A percentile compares a stretch with the other conserved stretches of the same genome.
These are phyloP conservation scores for Torymus texanus DNA, from an alignment of 2,888 invertebrate species.

Conservation along the genomic window DNA sequence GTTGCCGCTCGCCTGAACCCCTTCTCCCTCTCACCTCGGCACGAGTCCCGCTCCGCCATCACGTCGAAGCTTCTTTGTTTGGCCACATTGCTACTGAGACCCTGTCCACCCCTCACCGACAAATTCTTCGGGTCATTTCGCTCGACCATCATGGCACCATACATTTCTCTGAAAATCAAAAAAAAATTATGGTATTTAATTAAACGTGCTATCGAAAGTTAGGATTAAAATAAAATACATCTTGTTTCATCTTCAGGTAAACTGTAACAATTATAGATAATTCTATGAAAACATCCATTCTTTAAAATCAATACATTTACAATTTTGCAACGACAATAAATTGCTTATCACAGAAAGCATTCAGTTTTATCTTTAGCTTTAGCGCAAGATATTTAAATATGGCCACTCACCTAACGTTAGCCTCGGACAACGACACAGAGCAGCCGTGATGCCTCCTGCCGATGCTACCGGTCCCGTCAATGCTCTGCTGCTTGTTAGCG, in stretches of 20 bases:
- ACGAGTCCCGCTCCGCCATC: conserved; percentile 75
- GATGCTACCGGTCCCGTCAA: conserved; percentile 66
- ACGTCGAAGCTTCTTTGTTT: conserved; percentile 77
- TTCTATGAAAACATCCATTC: too few species aligned
- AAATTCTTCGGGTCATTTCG: conserved; percentile 72
- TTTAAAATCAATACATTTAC: too few species aligned
- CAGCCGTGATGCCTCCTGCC: conserved; percentile 69
- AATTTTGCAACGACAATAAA: too few species aligned
- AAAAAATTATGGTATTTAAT: too few species aligned
- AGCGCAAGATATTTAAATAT: too few species aligned
- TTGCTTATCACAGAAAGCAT: too few species aligned
- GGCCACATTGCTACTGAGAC: conserved; percentile 67
- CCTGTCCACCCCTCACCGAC: conserved; percentile 66
- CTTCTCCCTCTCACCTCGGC: conserved; percentile 66
- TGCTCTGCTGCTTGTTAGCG: conserved; percentile 63
- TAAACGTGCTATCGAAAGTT: too few species aligned
- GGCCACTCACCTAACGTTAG: conserved; percentile 65
- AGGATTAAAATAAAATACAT: too few species aligned
- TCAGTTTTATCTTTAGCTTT: too few species aligned
- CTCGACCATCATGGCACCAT: conserved; percentile 66
- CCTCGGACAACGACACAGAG: conserved; percentile 70
- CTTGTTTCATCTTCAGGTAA: too few species aligned
- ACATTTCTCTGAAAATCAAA: conserved; percentile 55
- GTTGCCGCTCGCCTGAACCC: conserved; percentile 75
- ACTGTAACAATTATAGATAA: too few species aligned